phyloP scores from a whole-genome alignment of 1,140 invertebrate species.

The Eurytemora carolleeae region DNA sequence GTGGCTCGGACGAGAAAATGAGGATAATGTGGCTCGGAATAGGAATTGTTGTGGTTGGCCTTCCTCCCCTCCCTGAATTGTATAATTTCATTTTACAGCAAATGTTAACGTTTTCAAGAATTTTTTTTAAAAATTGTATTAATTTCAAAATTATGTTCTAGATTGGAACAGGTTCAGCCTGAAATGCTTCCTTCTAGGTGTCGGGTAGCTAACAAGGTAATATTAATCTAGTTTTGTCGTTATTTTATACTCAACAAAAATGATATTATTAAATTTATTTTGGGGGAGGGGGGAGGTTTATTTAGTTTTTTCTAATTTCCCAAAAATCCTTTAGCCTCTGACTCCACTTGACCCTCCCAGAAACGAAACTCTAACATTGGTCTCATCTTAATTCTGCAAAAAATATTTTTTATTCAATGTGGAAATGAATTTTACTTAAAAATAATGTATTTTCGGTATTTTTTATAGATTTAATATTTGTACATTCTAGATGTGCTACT shows the following conservation, averaged over 20 bases:
- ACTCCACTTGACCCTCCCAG: not conserved
- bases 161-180: not conserved
- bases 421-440: not conserved
- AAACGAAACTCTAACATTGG: no score
- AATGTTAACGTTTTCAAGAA: not conserved
- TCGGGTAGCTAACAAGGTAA: not conserved
- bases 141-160: not conserved
- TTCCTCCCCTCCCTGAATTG: no score
- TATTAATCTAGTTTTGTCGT: no score
- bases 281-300: not conserved
- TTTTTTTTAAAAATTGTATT: not conserved
- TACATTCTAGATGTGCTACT: not conserved
- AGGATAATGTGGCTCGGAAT: no score
- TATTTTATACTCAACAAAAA: no score
- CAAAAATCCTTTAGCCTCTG: not conserved
- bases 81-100: no score
- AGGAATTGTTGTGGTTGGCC: no score
- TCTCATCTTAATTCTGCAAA: no score
- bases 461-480: not conserved
- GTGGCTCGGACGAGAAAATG: no score
- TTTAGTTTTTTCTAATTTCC: not conserved
- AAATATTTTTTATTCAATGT: not conserved
- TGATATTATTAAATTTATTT: not conserved
- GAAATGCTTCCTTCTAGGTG: not conserved
- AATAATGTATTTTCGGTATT: not conserved